Conservation (phyloP, 2,113 vertebrate genomes). For the Phaetusa simplex region DNA sequence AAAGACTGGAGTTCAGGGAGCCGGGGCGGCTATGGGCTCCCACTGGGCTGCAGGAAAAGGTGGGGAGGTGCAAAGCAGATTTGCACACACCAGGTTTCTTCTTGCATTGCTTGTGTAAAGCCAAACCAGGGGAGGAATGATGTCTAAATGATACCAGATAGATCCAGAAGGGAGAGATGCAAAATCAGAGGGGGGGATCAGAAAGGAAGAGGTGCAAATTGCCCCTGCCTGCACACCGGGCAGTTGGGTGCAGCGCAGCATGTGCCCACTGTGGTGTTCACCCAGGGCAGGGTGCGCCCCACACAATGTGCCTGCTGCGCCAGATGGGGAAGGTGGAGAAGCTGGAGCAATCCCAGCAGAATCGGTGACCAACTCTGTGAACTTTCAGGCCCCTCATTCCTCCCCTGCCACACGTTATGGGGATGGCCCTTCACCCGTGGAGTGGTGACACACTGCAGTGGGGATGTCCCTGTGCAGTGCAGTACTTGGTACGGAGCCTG, state of each 20-base stretch:
- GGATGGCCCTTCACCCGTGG: rapidly evolving
- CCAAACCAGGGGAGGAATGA: not conserved
- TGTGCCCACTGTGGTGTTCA: not conserved
- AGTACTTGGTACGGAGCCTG: not conserved
- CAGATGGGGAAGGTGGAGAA: not conserved
- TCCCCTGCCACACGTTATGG: not conserved
- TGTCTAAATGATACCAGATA: not conserved
- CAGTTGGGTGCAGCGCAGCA: not conserved
- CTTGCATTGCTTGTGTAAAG: not conserved
- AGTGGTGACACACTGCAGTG: not conserved
- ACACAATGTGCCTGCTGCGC: not conserved
- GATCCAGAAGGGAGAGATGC: not conserved
- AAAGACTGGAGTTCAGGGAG: not conserved
- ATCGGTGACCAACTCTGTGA: not conserved
- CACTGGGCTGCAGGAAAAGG: not conserved
- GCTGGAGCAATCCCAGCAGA: not conserved
- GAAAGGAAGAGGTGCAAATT: not conserved
- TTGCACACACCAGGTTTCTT: not conserved
- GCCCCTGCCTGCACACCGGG: rapidly evolving
- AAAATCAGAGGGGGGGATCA: not conserved
- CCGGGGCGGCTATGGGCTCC: not conserved
- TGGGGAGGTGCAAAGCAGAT: not conserved
- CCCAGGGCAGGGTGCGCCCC: not conserved
- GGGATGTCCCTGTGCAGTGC: not conserved
- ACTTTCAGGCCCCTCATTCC: not conserved